Base-by-base conservation (phyloP, 2,888 invertebrate genomes). In the Drosophila crucigera region DNA sequence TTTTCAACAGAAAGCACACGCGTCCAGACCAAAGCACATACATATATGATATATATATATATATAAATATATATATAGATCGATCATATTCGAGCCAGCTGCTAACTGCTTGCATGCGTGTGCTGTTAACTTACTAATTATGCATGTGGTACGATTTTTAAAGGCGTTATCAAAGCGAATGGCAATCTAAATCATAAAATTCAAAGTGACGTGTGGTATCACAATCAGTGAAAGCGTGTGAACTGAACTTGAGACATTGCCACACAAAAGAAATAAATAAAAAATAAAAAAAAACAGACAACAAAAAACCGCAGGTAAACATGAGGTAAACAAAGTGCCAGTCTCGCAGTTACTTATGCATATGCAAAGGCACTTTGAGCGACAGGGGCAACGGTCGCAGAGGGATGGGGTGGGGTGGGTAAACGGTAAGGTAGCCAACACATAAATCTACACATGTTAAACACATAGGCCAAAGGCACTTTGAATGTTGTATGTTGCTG, bases 171-270 rank as follows among this genome's bases (percentile, higher is more conserved):
- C 78, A 75, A 68, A 71, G 33, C 55, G 73, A 75, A 69, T 30
- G 75, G 65, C 59, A 64, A 65, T 63, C 74, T 71, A 47, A 74
- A 65, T 71, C 64, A 62, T 82, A 68, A 73, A 83, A 83, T 78
- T 75, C 70, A 81, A 78, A 81, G 79, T 81, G 82, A 86, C 83
- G 63, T 37, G 53, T 58, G 64, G 52, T 54, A 64, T 52, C 61
- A 66, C 74, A 82, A 84, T 77, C 86, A 92, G 92, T 92, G 92
- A 92, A 92, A 92, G 92, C 92, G 92, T 93, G 92, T 92, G 92
- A 92, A 92, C 91, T 92, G 86, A 92, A 92, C 91, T 91, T 90
- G 89, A 91, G 82, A 82, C 78, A 35, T 55, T 64, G 76, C 69
- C 76, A 71, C 37, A 82, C 68, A 65, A 55, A 65, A 65, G 62